These are phyloP conservation scores for Drosophila triauraria DNA, from an alignment of 1,140 invertebrate species.

Conservation along the genomic window DNA sequence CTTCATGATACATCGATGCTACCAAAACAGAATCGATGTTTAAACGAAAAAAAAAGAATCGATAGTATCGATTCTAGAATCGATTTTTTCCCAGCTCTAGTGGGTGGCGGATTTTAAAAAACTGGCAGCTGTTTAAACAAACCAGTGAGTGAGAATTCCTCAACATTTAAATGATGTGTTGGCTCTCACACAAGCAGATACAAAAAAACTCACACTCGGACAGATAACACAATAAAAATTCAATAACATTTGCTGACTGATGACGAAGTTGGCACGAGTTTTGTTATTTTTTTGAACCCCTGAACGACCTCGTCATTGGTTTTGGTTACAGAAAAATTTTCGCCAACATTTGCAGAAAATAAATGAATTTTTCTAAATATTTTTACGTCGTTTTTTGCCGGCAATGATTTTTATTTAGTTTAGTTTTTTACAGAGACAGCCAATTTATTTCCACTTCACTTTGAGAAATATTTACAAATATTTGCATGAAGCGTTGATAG, in stretches of 20 bases:
- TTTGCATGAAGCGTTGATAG: slow-evolving; percentile 16
- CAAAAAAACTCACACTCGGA: background rate
- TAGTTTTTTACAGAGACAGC: slow-evolving; percentile 2
- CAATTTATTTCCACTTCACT: slow-evolving; percentile 9
- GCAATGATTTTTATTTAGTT: slow-evolving; percentile 29
- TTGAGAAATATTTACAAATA: slow-evolving; percentile 31
- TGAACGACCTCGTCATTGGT: slow-evolving; percentile 60
- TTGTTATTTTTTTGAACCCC: slow-evolving; percentile 22
- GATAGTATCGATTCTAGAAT: too few species aligned
- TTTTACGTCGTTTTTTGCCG: slow-evolving; percentile 5
- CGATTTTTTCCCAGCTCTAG: too few species aligned
- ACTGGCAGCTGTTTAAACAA: slow-evolving; percentile 75
- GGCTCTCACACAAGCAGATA: slow-evolving; percentile 17
- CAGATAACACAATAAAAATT: slow-evolving; percentile 65
- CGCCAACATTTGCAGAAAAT: slow-evolving; percentile 47
- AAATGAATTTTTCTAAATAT: slow-evolving; percentile 64
- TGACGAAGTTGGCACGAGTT: slow-evolving; percentile 22
- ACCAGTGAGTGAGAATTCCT: slow-evolving; percentile 32
- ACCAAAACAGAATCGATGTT: too few species aligned
- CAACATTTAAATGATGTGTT: slow-evolving; percentile 38
- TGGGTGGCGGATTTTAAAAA: slow-evolving; percentile 40
- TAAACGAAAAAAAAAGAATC: too few species aligned
- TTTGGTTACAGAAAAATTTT: slow-evolving; percentile 66
- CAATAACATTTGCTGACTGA: slow-evolving; percentile 72
- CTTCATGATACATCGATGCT: too few species aligned